A percentile compares a stretch with the other conserved stretches of the same genome.
phyloP scores from a whole-genome alignment of 2,797 vertebrate species.

The Rhadinocentrus ornatus region DNA sequence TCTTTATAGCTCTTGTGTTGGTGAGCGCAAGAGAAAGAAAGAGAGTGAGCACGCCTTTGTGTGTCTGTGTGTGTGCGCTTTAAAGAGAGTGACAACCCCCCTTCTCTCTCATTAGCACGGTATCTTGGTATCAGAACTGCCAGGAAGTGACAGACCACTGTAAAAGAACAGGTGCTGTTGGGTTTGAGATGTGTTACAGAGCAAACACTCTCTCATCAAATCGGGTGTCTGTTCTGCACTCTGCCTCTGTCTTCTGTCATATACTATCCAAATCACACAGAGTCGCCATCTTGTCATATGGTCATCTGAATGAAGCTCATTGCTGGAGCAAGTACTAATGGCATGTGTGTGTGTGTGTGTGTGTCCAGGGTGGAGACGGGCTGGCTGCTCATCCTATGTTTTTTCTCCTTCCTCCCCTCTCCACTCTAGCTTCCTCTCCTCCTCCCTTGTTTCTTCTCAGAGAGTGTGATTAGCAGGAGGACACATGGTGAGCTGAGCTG shows the following conservation, averaged over 20 bases:
- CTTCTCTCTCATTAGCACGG: constrained; percentile 83
- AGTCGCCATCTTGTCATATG: constrained; percentile 83
- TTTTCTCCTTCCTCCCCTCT: constrained; percentile 37
- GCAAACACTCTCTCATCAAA: constrained; percentile 84
- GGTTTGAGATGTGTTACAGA: constrained; percentile 82
- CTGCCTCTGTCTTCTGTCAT: constrained; percentile 84
- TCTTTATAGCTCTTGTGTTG: constrained; percentile 59
- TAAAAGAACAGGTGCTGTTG: constrained; percentile 83
- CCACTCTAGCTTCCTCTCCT: constrained; percentile 22
- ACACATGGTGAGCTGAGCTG: constrained; percentile 82
- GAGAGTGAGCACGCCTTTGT: constrained; percentile 23
- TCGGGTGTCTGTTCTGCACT: constrained; percentile 83
- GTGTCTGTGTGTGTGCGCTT: constrained; percentile 49
- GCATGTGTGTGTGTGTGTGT: constrained; percentile 43
- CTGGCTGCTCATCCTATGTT: constrained; percentile 74
- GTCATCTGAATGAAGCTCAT: constrained; percentile 81
- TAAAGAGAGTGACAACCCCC: constrained; percentile 80
- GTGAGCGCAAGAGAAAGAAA: constrained; percentile 46
- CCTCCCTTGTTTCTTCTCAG: constrained; percentile 59
- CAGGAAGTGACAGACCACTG: constrained; percentile 84
- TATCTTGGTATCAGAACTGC: constrained; percentile 84
- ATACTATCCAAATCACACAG: constrained; percentile 80
- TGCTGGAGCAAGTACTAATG: constrained; percentile 79
- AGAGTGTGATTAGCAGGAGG: constrained; percentile 85
- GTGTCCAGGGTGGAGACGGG: constrained; percentile 67